phyloP scores from a whole-genome alignment of 2,888 invertebrate species.

The Koerneria pararmatus region DNA sequence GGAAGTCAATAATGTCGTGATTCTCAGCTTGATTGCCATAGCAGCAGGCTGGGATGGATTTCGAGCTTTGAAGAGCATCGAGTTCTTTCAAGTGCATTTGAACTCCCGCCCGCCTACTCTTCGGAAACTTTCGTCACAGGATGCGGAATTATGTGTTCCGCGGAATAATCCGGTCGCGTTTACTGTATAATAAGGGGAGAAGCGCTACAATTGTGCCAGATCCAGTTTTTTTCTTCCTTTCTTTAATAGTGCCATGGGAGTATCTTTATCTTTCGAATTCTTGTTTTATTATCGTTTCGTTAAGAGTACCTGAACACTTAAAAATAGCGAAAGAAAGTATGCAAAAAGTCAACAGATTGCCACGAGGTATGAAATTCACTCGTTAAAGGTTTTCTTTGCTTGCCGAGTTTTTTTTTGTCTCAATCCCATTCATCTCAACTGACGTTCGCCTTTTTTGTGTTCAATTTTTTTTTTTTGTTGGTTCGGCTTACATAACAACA shows the following conservation, averaged over 20 bases:
- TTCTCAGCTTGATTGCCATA: conserved; percentile 30
- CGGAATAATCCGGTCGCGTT: conserved; percentile 33
- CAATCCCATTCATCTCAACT: too few species aligned
- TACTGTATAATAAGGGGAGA: background rate
- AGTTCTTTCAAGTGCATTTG: conserved; percentile 24
- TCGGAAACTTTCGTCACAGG: conserved; percentile 8
- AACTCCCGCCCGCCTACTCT: conserved; percentile 13
- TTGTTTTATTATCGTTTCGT: background rate
- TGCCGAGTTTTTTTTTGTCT: too few species aligned
- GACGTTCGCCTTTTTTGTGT: too few species aligned
- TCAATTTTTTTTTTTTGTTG: too few species aligned
- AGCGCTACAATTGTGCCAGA: too few species aligned
- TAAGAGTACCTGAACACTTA: too few species aligned
- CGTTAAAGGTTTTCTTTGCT: too few species aligned
- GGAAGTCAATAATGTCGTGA: too few species aligned
- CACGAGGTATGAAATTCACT: too few species aligned
- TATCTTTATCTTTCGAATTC: background rate
- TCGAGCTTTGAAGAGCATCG: conserved; percentile 35
- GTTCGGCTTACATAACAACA: too few species aligned
- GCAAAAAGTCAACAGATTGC: too few species aligned
- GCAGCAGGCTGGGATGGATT: conserved; percentile 48
- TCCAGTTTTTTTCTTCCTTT: background rate
- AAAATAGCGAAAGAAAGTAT: too few species aligned
- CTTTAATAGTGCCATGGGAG: background rate
- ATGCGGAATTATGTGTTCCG: conserved; percentile 20